Evolutionary conservation across 1,140 invertebrate genomes (phyloP), one percentile per base, ranked within the genome.

Genomic region (Euborellia annulipes): DNA sequence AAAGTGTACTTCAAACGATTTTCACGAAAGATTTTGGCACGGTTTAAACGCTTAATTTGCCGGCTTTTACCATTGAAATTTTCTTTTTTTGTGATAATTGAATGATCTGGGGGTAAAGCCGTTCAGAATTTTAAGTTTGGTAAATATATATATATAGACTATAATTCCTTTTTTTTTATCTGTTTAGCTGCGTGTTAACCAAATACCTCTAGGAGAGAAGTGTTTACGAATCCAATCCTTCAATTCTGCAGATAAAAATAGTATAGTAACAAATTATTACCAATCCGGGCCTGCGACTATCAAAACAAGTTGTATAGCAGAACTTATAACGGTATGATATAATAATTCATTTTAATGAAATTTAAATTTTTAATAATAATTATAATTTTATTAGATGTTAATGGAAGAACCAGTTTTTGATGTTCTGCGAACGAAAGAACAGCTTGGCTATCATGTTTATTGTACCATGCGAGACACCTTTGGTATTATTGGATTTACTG

Each of bases 371-470:
- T 17, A 4, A 41, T 21, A 16, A 38, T 13, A 4, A 9, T 44
- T 9, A 6, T 39, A 40, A 42, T 45, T 23, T 55, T 55, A 58
- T 36, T 16, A 77, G 72, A 71, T 80, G 68, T 61, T 84, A 36
- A 81, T 85, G 64, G 78, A 85, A 57, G 90, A 94, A 62, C 86
- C 87, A 0, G 67, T 89, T 36, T 95, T 93, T 63, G 78, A 92
- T 64, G 72, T 74, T 17, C 63, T 96, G 3, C 68, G 91, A 47
- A 94, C 88, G 0, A 78, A 87, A 61, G 87, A 95, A 62, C 89
- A 94, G 60, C 65, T 95, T 6, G 89, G 90, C 0, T 93, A 93
- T 58, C 68, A 76, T 53, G 84, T 92, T 3, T 78, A 64, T 50
- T 46, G 21, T 3, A 23, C 11, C 8, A 9, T 36, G 20, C 65